Conservation (phyloP, 2,113 vertebrate genomes). For the Tupaia tana region DNA sequence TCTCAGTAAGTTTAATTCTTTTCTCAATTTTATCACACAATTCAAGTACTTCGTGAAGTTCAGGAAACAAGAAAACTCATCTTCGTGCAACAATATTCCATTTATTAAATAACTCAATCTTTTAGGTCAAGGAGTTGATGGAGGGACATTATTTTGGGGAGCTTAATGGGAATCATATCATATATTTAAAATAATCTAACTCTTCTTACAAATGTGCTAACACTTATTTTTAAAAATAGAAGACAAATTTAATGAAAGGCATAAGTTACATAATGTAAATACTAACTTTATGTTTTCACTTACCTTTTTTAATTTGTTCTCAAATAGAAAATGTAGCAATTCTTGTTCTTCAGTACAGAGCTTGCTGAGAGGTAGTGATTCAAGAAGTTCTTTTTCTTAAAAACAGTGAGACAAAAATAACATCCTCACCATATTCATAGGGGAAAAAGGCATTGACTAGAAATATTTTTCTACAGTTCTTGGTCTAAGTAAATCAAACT, state of each 20-base stretch:
- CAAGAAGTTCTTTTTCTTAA: constrained; percentile 97
- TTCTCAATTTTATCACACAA: not conserved
- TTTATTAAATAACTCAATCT: not conserved
- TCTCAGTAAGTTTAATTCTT: not conserved
- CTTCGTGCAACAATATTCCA: not conserved
- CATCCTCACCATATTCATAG: constrained; percentile 3
- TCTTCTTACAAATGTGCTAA: not conserved
- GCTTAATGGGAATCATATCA: not conserved
- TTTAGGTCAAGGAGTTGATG: not conserved
- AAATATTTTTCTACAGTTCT: not conserved
- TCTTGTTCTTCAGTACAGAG: constrained; percentile 96
- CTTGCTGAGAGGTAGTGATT: constrained; percentile 95
- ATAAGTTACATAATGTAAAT: constrained; percentile 17
- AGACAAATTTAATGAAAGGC: constrained; percentile 25
- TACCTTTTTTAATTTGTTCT: constrained; percentile 99
- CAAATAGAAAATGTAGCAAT: constrained; percentile 96
- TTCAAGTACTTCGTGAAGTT: not conserved
- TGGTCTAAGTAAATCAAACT: not conserved
- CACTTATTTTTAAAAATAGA: not conserved
- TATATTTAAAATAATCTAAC: constrained; percentile 7
- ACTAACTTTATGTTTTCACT: constrained; percentile 32
- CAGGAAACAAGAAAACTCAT: not conserved
- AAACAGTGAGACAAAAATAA: constrained; percentile 49
- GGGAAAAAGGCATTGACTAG: not conserved
- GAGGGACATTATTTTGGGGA: not conserved